Evolutionary conservation across 2,888 invertebrate genomes (phyloP).

Genomic region (Eilema caniola): DNA sequence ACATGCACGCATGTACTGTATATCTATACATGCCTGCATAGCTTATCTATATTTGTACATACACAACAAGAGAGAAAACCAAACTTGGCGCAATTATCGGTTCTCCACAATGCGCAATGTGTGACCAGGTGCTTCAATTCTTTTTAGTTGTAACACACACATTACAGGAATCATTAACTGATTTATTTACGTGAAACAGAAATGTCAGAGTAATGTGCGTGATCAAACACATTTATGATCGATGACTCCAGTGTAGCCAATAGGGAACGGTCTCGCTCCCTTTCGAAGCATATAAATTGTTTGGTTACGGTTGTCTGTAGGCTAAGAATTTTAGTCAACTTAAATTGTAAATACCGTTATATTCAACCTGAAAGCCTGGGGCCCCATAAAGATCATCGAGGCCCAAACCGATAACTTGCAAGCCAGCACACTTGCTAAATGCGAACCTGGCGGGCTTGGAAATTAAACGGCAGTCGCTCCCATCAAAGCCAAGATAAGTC

Average conservation of each 20-base stretch:
- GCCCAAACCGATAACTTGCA: background rate
- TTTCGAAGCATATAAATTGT: background rate
- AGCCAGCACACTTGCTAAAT: background rate
- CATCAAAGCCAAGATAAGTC: background rate
- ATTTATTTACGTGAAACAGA: no score
- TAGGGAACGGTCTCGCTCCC: background rate
- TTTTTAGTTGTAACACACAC: no score
- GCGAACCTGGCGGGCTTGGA: background rate
- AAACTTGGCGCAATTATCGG: background rate
- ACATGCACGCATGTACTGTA: no score
- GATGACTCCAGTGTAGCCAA: background rate
- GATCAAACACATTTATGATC: background rate
- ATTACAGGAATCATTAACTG: no score
- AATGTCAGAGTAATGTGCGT: background rate
- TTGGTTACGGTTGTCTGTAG: background rate
- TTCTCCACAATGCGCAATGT: background rate
- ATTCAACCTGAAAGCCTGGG: background rate
- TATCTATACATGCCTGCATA: no score
- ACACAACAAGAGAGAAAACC: background rate
- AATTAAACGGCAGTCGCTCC: background rate
- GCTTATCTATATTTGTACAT: no score
- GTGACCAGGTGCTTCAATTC: background rate
- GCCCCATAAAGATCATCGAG: no score
- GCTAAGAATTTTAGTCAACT: background rate
- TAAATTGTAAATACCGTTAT: background rate